phyloP scores from a whole-genome alignment of 2,113 vertebrate species.

The Mirounga angustirostris region DNA sequence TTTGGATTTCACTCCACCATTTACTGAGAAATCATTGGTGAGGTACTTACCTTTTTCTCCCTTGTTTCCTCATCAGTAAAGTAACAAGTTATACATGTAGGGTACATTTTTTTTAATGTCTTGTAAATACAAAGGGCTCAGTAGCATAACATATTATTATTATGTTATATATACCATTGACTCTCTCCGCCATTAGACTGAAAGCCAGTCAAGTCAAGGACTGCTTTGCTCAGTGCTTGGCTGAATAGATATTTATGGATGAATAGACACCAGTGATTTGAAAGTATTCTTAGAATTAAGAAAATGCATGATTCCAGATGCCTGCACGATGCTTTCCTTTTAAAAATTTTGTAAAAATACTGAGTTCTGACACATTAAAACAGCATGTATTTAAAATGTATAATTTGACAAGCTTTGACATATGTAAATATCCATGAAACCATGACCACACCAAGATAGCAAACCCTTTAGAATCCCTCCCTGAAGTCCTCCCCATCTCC shows the following conservation, averaged over 20 bases:
- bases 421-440: neutral
- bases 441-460: neutral
- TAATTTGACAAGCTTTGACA: neutral
- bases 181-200: neutral
- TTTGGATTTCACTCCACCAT: neutral
- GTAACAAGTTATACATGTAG: neutral
- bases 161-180: neutral
- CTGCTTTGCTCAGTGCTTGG: neutral
- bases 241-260: neutral
- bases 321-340: neutral
- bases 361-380: neutral
- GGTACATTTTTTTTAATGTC: neutral
- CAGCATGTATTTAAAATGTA: neutral
- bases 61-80: neutral
- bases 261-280: neutral
- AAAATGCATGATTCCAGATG: neutral
- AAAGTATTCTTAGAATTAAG: neutral
- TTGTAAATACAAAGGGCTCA: neutral
- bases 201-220: neutral
- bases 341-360: neutral
- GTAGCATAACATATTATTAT: neutral
- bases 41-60: neutral
- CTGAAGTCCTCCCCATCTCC: rapidly evolving
- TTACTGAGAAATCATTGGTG: neutral
- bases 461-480: neutral